phyloP scores from a whole-genome alignment of 2,113 vertebrate species.

The Tachysurus fulvidraco region DNA sequence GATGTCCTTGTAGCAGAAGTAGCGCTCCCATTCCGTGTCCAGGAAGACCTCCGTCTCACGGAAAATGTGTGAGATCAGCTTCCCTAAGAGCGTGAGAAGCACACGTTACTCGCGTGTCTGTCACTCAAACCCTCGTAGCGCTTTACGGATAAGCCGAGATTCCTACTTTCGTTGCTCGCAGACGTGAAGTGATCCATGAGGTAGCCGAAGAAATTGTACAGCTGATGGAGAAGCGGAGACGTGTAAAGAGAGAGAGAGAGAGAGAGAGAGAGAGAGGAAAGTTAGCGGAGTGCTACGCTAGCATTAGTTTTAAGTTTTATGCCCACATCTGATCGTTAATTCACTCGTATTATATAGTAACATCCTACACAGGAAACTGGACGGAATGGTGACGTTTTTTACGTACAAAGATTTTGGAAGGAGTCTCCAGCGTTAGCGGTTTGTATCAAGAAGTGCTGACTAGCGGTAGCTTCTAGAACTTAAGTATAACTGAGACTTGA shows the following conservation, averaged over 20 bases:
- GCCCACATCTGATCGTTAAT: no score
- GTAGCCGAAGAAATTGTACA: constrained; percentile 89
- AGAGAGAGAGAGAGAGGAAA: background rate
- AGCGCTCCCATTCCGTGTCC: constrained; percentile 75
- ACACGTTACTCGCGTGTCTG: background rate
- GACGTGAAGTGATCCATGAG: constrained; percentile 88
- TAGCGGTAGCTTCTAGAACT: background rate
- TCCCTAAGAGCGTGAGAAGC: constrained; percentile 68
- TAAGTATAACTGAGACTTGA: background rate
- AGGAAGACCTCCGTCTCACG: constrained; percentile 70
- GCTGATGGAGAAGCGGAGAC: constrained; percentile 67
- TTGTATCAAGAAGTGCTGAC: background rate
- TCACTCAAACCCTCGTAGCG: background rate
- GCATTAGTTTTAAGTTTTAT: background rate
- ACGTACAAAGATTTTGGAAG: no score
- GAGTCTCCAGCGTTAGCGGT: background rate
- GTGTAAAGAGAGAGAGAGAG: background rate
- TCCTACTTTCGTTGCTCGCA: constrained; percentile 83
- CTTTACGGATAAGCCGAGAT: background rate
- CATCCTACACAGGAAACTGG: background rate
- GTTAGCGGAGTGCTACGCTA: background rate
- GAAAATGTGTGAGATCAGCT: constrained; percentile 84
- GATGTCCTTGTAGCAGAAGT: constrained; percentile 77
- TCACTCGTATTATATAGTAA: no score
- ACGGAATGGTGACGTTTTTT: background rate